Evolutionary conservation across 2,888 invertebrate genomes (phyloP), one percentile per base, ranked within the genome.

Genomic region (Clitarchus hookeri): DNA sequence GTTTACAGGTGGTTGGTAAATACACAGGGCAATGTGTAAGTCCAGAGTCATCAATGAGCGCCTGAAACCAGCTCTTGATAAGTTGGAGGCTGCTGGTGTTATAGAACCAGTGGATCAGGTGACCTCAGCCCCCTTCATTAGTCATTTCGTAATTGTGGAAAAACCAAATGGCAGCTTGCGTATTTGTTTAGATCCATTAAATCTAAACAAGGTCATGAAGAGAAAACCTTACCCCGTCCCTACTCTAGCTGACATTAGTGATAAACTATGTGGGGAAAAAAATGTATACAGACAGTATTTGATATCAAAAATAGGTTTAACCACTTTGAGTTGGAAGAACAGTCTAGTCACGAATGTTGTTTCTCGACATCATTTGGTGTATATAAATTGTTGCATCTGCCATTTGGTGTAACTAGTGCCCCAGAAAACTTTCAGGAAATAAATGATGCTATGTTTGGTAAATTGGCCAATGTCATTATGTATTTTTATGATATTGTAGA

Each of bases 81-180:
- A n/a, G n/a, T 6, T 65, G 65, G 65, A 65, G n/a, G 8, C 23
- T 65, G 16, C 8, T 11, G n/a, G 65, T 65, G 65, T 65, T 19
- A 65, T 65, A 65, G 65, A 65, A 65, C 23, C 65, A 65, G 65
- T 65, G 65, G 23, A 65, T 65, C 65, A 65, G 65, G 65, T 65
- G 0, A 65, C 65, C 65, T 65, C 65, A 65, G n/a, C 6, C 65
- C n/a, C n/a, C n/a, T n/a, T 65, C 8, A 65, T 65, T 65, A 65
- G 8, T 19, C 6, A 65, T 65, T 19, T 65, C 0, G 65, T 65
- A n/a, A 19, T 65, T 65, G 65, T 65, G 16, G 65, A 65, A 65
- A 65, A 65, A 65, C 65, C 65, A 8, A 65, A 65, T 65, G 65
- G 65, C 16, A 65, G 65, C 65, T 65, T 65, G n/a, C 19, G 23